Evolutionary conservation across 2,113 vertebrate species (phyloP), one percentile per base, ranked within the genome.

Genomic region (Callipepla squamata): DNA sequence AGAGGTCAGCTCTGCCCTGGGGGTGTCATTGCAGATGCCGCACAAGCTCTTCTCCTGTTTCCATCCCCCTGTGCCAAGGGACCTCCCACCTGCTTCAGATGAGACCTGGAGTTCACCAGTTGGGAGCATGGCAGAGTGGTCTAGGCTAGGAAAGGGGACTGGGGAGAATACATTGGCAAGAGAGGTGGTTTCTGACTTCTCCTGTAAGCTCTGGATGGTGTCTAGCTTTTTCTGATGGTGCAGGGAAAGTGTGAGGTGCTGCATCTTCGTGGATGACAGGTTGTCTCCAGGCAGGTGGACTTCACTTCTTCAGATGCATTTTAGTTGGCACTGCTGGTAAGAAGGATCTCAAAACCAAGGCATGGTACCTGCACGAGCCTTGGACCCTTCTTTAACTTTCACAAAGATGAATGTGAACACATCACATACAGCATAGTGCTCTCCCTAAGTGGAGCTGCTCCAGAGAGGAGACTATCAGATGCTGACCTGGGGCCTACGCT

Each of bases 91-190:
- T 14, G 2, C 51, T 1, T 50, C 50, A 82, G 47, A 62, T 0
- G 0, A 34, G 53, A 57, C 23, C 16, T 66, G 72, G 17, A 16
- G 32, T 8, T 82, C 53, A 17, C 30, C 8, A 8, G 7, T 30
- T 4, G 11, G 44, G 68, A 66, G 6, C 11, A 78, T 2, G 5
- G 51, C 15, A 84, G 47, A 77, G 55, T 0, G 0, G 12, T 34
- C 63, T 3, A 2, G 62, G 22, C 13, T 23, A 6, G 4, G 11
- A 9, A 74, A 93, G 44, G 11, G 25, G 19, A 22, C 72, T 0
- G 0, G 7, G 38, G 44, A 16, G 70, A 80, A 85, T 9, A 34
- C 26, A 9, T 11, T 76, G 26, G 2, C 13, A 45, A n/a, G 36
- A 53, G 30, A 12, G 26, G 22, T 0, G 0, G 34, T 32, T 36